Evolutionary conservation across 2,888 invertebrate species (phyloP), one percentile per base, ranked within the genome.

Genomic region (Yponomeuta sedellus): DNA sequence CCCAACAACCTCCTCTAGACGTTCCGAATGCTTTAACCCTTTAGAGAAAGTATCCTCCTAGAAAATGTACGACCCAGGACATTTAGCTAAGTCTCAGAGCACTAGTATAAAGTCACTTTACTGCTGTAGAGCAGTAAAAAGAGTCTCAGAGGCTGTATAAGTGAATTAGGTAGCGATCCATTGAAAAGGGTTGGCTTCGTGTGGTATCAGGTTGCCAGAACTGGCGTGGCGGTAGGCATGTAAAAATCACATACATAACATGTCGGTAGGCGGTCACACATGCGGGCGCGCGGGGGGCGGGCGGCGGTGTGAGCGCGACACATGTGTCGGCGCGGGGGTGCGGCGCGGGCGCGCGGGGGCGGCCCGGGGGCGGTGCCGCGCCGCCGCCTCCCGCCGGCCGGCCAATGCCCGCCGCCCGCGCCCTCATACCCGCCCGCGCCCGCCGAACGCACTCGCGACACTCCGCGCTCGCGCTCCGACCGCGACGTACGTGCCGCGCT

Each of bases 251-350:
- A 83, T 83, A 85, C 75, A 83, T 88, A 84, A 72, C 72, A 81
- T 78, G 80, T 73, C 83, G 67, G 88, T 80, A 86, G 88, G 89
- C 87, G 89, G 34, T 88, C 86, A 86, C 86, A 82, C 85, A 77
- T 86, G 85, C 73, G 84, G 80, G 76, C 74, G 79, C 78, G 79
- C 79, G 78, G 71, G 71, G 75, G 74, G 72, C 70, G 75, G 71
- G 73, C 77, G 73, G 70, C 73, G 75, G 34, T 34, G 34, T 34
- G 34, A 72, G 73, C 74, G 78, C 72, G 75, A 68, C 68, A 34
- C 34, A 34, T 34, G 34, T 34, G 34, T 1, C 0, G 34, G 34
- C 6, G 34, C 34, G 34, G 34, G 71, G 68, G 71, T 70, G 74
- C 71, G 74, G 71, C 34, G 34, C 34, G 34, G 34, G 34, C 34